Base-by-base conservation (phyloP, 2,888 invertebrate genomes). In the Abrostola triplasia region DNA sequence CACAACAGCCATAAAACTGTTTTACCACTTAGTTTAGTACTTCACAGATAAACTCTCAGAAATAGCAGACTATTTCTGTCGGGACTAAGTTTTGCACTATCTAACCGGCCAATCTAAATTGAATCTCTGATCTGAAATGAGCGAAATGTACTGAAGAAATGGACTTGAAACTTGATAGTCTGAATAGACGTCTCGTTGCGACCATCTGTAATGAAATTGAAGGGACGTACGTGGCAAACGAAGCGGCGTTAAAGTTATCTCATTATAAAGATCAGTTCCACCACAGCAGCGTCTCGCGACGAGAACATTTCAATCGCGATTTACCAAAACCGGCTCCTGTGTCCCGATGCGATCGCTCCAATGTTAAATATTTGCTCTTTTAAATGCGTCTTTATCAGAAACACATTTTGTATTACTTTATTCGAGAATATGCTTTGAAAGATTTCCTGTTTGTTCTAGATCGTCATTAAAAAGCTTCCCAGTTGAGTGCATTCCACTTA, bases 221-320 rank as follows among this genome's bases (percentile, higher is more conserved):
- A 84, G 82, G 82, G 86, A 86, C 84, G 78, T 82, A 83, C 80
- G 78, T 77, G 80, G 79, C 81, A 81, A 70, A 76, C 67, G 74
- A 70, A 67, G 64, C 71, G 56, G 62, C 52, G 67, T 67, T 75
- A 79, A 70, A 82, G 81, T 82, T 87, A 89, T 89, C 86, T 86
- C 76, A 64, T 80, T 84, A 77, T 76, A 82, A 78, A 79, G 81
- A 89, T 89, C 87, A 81, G 73, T 77, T 77, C 73, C 69, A 76
- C 69, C 53, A 61, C 64, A 59, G 54, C 63, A 64, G 70, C 65
- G 71, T 70, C 73, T 76, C 72, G 80, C 81, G 82, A 80, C 78
- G 83, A 77, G 84, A 88, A 92, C 87, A 85, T 89, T 91, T 92
- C 88, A 91, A 93, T 92, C 91, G 88, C 83, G 87, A 89, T 88